Evolutionary conservation across 2,888 invertebrate species (phyloP).

Genomic region (Lasioglossum zephyrum): DNA sequence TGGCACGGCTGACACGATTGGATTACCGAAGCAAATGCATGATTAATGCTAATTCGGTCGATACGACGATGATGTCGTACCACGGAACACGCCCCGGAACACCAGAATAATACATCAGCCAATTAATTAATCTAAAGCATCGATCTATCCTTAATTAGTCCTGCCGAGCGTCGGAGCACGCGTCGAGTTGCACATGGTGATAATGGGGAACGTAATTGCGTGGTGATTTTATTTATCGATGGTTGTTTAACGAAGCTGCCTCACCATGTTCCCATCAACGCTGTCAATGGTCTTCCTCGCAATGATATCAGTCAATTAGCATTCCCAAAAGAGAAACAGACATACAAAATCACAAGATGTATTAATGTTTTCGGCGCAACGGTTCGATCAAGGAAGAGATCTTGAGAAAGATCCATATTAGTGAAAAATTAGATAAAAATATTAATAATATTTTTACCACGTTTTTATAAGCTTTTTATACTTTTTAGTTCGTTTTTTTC

Average conservation of each 20-base stretch:
- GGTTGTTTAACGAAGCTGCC: background rate
- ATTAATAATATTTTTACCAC: too few species aligned
- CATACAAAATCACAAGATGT: background rate
- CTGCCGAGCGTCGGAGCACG: background rate
- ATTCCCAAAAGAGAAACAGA: background rate
- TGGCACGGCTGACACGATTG: background rate
- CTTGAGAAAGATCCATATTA: too few species aligned
- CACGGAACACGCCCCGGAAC: background rate
- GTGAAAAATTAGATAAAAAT: too few species aligned
- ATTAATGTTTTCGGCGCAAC: too few species aligned
- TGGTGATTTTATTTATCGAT: background rate
- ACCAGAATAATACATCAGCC: background rate
- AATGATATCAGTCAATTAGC: background rate
- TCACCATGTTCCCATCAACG: background rate
- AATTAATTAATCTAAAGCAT: conserved; percentile 8
- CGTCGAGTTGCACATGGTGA: background rate
- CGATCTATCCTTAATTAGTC: conserved; percentile 15
- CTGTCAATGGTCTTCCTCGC: background rate
- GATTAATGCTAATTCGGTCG: background rate
- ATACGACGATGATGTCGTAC: background rate
- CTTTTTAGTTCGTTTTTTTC: too few species aligned
- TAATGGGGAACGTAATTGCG: conserved; percentile 12
- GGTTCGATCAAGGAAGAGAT: too few species aligned
- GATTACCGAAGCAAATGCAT: background rate
- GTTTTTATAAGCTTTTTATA: too few species aligned